Evolutionary conservation across 53 echinoderm and acorn worm species (phyloP), one percentile per base, ranked within the genome.

Genomic region (Apostichopus leukothele): DNA sequence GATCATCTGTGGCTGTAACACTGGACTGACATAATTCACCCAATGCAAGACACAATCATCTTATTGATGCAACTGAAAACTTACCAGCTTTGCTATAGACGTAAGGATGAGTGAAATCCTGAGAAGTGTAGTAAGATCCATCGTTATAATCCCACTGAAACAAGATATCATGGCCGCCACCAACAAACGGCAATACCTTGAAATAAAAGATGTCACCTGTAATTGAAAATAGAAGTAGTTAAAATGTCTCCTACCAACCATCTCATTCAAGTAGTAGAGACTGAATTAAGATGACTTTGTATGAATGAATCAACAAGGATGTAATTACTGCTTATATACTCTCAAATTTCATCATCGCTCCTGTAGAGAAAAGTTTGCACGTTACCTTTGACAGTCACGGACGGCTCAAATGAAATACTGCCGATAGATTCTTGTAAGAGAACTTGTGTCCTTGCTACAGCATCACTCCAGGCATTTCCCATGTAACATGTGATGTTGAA

Each of bases 71-170:
- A 27, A 27, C 27, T 27, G 27, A 27, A 27, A 27, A 27, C 90
- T 87, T 91, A 94, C 95, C 95, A 5, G 95, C 93, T 76, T 89
- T 55, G 66, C 84, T 91, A 86, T 90, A 94, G 19, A 94, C 95
- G 60, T 94, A 94, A 51, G 91, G 92, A 91, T 94, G 95, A n/a
- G 86, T 83, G 63, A 91, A 93, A 20, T 91, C 84, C 59, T 83
- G 67, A 19, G 92, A 90, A 9, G 91, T 91, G 61, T 91, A 94
- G 55, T 88, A 89, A 25, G 91, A 51, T 7, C 91, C 93, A 66
- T 93, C 95, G 83, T 91, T 91, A 86, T 94, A 94, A 67, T 94
- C 88, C 95, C 95, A 94, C 55, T 63, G 86, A 53, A 94, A 88
- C 4, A 91, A 52, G n/a, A 93, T 80, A 88, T 93, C 91, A 53